phyloP scores from a whole-genome alignment of 2,113 vertebrate genomes.

The cat (Felis catus) region DNA sequence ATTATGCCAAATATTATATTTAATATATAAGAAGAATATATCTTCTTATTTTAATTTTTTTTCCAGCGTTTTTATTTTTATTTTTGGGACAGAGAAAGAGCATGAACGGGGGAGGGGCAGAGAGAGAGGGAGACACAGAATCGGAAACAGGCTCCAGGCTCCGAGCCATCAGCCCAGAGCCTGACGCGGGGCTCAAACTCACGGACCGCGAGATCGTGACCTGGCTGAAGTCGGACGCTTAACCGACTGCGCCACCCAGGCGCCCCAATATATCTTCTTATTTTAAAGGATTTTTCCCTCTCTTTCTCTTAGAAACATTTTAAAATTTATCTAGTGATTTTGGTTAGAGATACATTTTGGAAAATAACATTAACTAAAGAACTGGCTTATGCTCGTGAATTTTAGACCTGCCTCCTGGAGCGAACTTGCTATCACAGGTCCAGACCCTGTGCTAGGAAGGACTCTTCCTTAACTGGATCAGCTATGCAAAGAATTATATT shows the following conservation, averaged over 20 bases:
- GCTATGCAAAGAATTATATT: fast-evolving
- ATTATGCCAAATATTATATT: not conserved
- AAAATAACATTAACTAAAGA: not conserved
- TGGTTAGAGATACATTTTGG: not conserved
- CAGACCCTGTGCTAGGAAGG: not conserved
- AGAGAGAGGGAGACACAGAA: too few relatives aligned
- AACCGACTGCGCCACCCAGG: too few relatives aligned
- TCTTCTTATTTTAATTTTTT: not conserved
- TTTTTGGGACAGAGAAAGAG: too few relatives aligned
- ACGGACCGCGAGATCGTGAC: too few relatives aligned
- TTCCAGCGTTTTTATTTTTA: too few relatives aligned
- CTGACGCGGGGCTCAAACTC: too few relatives aligned
- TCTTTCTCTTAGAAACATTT: not conserved
- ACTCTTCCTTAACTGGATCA: not conserved
- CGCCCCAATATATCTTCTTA: not conserved
- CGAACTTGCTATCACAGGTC: not conserved
- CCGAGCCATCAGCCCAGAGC: too few relatives aligned
- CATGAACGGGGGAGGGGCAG: too few relatives aligned
- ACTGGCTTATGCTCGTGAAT: not conserved
- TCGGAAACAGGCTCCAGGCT: too few relatives aligned
- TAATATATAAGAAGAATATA: not conserved
- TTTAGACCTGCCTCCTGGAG: not conserved
- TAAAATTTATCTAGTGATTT: not conserved
- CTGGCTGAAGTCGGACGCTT: too few relatives aligned
- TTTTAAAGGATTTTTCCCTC: not conserved